phyloP scores from a whole-genome alignment of 2,797 vertebrate species.

The Hipposideros larvatus region DNA sequence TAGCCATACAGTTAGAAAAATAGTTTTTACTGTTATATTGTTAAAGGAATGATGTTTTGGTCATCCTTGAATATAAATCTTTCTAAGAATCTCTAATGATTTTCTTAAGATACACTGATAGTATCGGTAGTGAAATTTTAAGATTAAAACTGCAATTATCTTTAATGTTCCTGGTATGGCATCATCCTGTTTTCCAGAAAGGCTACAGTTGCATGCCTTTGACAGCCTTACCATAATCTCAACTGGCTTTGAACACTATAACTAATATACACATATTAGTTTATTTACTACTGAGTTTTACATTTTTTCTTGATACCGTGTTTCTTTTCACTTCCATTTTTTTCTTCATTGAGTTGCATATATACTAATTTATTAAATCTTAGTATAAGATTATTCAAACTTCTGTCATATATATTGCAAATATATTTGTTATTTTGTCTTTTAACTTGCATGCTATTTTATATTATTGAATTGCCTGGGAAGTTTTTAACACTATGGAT shows the following conservation, averaged over 20 bases:
- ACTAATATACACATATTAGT: not conserved
- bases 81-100: not conserved
- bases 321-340: not conserved
- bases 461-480: not conserved
- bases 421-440: not conserved
- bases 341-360: not conserved
- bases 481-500: not conserved
- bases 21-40: not conserved
- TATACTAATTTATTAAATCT: not conserved
- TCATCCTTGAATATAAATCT: not conserved
- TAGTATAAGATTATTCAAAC: not conserved
- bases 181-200: not conserved
- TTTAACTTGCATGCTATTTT: not conserved
- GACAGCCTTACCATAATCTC: not conserved
- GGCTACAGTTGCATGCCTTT: not conserved
- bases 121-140: not conserved
- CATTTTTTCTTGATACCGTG: not conserved
- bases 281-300: not conserved
- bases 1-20: not conserved
- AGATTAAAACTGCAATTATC: not conserved
- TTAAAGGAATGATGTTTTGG: not conserved
- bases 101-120: not conserved
- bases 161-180: not conserved
- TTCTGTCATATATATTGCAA: not conserved
- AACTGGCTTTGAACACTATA: not conserved